These are phyloP conservation scores for Psittacula cyanocephala DNA, from an alignment of 2,113 vertebrate genomes.

Conservation along the genomic window DNA sequence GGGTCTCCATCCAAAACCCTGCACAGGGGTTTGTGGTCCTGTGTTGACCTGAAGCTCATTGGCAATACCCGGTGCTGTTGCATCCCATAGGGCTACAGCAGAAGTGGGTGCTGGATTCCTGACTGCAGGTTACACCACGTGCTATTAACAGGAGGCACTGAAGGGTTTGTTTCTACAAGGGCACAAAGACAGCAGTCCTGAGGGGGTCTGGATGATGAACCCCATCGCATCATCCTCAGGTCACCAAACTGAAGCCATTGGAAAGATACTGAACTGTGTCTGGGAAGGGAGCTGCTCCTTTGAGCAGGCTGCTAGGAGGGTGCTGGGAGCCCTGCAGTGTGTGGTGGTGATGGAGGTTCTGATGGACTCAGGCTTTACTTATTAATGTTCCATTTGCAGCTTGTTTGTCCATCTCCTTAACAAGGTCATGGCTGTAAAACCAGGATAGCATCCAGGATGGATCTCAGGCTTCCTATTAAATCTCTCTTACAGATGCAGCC, in stretches of 20 bases:
- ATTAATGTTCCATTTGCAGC: not conserved
- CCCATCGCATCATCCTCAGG: rapidly evolving
- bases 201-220: not conserved
- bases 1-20: rapidly evolving
- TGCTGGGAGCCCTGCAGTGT: not conserved
- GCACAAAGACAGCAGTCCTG: too few relatives aligned
- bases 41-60: rapidly evolving
- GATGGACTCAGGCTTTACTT: conserved; percentile 3
- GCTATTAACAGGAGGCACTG: not conserved
- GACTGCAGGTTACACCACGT: not conserved
- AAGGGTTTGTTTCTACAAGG: not conserved
- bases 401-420: conserved; percentile 33
- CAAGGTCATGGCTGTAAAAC: conserved; percentile 8
- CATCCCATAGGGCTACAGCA: not conserved
- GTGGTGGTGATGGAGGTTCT: not conserved
- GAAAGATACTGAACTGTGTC: rapidly evolving
- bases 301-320: not conserved
- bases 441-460: not conserved
- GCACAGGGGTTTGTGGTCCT: too few relatives aligned
- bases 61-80: rapidly evolving
- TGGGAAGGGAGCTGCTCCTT: not conserved
- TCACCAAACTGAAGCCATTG: not conserved
- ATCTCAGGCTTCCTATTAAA: not conserved
- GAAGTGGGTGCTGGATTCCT: rapidly evolving
- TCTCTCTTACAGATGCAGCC: not conserved